Evolutionary conservation across 2,797 vertebrate genomes (phyloP).

Genomic region (Galagoides demidoff): DNA sequence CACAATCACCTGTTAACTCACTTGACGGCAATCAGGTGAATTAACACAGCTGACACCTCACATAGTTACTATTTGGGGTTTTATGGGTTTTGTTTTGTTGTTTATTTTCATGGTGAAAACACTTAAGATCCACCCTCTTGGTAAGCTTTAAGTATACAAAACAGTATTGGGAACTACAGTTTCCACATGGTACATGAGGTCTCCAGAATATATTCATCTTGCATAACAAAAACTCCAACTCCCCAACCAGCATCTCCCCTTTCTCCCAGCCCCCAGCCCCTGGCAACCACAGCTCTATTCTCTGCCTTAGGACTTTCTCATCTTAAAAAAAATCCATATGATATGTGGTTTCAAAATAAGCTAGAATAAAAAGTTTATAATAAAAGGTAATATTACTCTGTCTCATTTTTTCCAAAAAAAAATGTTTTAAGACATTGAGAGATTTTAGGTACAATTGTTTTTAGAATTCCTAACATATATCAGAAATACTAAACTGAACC

Average conservation of each 20-base stretch:
- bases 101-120: neutral
- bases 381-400: neutral
- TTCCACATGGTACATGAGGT: too few relatives aligned
- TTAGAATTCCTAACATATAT: neutral
- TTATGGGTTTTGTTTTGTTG: neutral
- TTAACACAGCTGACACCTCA: too few relatives aligned
- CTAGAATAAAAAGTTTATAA: neutral
- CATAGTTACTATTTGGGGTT: neutral
- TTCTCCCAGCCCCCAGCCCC: fast-evolving
- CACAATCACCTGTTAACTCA: too few relatives aligned
- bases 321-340: neutral
- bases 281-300: neutral
- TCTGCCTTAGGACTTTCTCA: neutral
- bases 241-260: too few relatives aligned
- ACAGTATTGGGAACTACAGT: neutral
- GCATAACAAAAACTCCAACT: too few relatives aligned
- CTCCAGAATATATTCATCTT: neutral
- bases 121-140: neutral
- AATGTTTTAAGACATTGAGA: slow-evolving; percentile 30
- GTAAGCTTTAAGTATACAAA: neutral
- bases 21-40: fast-evolving
- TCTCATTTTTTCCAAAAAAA: neutral
- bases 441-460: slow-evolving; percentile 22
- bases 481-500: neutral
- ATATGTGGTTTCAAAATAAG: neutral